A percentile compares a stretch with the other conserved stretches of the same genome.
phyloP scores from a whole-genome alignment of 2,888 invertebrate species.

The Liposcelis brunnea region DNA sequence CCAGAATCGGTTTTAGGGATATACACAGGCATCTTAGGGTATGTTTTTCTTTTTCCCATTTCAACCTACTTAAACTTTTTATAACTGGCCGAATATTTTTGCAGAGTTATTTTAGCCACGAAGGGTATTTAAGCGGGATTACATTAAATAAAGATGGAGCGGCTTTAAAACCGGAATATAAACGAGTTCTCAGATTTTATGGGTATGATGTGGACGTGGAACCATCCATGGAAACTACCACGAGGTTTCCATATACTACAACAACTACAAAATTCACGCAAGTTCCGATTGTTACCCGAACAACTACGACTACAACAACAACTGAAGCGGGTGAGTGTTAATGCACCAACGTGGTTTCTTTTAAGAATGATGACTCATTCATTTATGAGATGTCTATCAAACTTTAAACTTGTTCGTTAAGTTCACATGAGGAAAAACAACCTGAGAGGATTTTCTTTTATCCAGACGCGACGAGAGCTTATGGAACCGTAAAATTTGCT shows the following conservation, averaged over 20 bases:
- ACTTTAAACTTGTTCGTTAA: no score
- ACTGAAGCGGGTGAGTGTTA: not conserved
- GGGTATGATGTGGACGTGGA: constrained; percentile 51
- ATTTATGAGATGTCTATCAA: no score
- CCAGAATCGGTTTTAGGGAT: constrained; percentile 64
- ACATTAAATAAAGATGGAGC: constrained; percentile 64
- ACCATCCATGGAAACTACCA: constrained; percentile 24
- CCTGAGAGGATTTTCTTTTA: no score
- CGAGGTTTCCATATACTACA: constrained; percentile 23
- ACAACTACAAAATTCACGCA: constrained; percentile 20
- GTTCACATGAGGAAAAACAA: no score
- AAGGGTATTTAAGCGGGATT: constrained; percentile 65
- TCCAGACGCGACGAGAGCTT: no score
- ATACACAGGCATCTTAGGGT: constrained; percentile 68
- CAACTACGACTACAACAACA: constrained; percentile 16
- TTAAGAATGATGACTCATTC: no score
- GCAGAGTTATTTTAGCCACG: constrained; percentile 68
- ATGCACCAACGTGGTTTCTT: no score
- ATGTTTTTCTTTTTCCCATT: constrained; percentile 22
- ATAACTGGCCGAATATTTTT: constrained; percentile 17
- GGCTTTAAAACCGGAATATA: constrained; percentile 53
- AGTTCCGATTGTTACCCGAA: constrained; percentile 17
- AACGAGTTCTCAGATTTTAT: constrained; percentile 55
- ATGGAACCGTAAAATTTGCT: no score
- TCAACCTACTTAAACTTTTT: constrained; percentile 9